These are phyloP conservation scores for Gobio gobio DNA, from an alignment of 2,113 vertebrate species.

Conservation along the genomic window DNA sequence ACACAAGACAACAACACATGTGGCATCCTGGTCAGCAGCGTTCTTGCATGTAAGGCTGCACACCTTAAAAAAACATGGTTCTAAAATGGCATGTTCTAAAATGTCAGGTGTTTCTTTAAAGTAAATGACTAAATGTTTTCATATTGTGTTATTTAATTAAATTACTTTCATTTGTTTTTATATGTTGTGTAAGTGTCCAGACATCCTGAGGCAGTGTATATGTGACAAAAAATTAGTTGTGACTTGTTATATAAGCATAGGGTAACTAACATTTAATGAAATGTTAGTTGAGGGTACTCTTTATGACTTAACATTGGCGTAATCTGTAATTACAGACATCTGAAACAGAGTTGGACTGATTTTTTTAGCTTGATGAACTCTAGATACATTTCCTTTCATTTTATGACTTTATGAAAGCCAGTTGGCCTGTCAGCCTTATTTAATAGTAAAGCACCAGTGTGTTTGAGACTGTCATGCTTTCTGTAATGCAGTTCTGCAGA, in stretches of 20 bases:
- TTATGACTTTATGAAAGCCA: neutral
- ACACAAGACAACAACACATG: neutral
- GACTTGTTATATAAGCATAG: neutral
- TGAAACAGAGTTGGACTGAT: neutral
- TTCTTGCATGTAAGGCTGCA: too few species aligned
- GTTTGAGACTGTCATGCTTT: neutral
- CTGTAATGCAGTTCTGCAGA: neutral
- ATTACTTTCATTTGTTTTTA: neutral
- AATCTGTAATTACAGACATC: neutral
- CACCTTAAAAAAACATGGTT: too few species aligned
- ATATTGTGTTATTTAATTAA: neutral
- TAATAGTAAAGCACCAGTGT: neutral
- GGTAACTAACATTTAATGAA: neutral
- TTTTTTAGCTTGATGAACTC: neutral
- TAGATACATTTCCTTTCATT: neutral
- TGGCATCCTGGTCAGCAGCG: neutral
- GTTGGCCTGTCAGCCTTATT: neutral
- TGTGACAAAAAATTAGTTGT: neutral
- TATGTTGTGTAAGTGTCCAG: neutral
- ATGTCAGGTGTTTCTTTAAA: neutral
- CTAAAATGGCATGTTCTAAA: too few species aligned
- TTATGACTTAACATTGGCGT: neutral
- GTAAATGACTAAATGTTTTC: neutral
- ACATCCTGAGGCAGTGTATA: neutral
- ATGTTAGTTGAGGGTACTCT: neutral